These are phyloP conservation scores for Dione vanillae DNA, from an alignment of 2,888 invertebrate genomes.

Conservation along the genomic window DNA sequence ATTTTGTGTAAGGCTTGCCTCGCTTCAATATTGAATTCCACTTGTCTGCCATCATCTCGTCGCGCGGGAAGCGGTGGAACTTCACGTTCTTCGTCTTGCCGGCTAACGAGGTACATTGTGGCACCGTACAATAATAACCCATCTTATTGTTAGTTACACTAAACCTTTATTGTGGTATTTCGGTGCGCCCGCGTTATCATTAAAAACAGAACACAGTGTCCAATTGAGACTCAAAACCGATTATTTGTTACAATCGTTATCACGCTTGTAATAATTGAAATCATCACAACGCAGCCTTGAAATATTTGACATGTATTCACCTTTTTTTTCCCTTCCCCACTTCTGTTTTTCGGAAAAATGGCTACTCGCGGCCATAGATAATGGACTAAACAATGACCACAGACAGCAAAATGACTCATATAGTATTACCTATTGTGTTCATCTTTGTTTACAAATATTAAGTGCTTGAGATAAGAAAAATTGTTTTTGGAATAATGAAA, in stretches of 20 bases:
- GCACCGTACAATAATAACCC: slow-evolving; percentile 83
- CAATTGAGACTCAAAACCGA: slow-evolving; percentile 50
- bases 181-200: slow-evolving; percentile 53
- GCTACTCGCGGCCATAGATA: slow-evolving; percentile 54
- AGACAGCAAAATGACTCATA: slow-evolving; percentile 31
- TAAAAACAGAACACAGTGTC: slow-evolving; percentile 49
- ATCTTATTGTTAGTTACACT: slow-evolving; percentile 57
- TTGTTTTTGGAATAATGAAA: too few species aligned
- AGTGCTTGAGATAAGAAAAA: too few species aligned
- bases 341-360: slow-evolving; percentile 67
- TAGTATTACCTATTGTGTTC: neutral
- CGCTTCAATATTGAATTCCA: slow-evolving; percentile 78
- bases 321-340: slow-evolving; percentile 69
- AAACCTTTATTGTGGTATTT: slow-evolving; percentile 60
- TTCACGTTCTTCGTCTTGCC: slow-evolving; percentile 83
- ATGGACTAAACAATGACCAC: slow-evolving; percentile 39
- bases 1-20: slow-evolving; percentile 80
- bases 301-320: slow-evolving; percentile 82
- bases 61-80: slow-evolving; percentile 80
- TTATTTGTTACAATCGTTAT: slow-evolving; percentile 76
- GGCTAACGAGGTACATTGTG: slow-evolving; percentile 82
- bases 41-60: slow-evolving; percentile 69
- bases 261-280: slow-evolving; percentile 79
- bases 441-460: neutral
- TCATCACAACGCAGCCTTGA: slow-evolving; percentile 82